Percentiles rank a stretch among this genome's conserved stretches.
These are phyloP conservation scores for Pecten maximus DNA, from an alignment of 2,888 invertebrate genomes.

Conservation along the genomic window DNA sequence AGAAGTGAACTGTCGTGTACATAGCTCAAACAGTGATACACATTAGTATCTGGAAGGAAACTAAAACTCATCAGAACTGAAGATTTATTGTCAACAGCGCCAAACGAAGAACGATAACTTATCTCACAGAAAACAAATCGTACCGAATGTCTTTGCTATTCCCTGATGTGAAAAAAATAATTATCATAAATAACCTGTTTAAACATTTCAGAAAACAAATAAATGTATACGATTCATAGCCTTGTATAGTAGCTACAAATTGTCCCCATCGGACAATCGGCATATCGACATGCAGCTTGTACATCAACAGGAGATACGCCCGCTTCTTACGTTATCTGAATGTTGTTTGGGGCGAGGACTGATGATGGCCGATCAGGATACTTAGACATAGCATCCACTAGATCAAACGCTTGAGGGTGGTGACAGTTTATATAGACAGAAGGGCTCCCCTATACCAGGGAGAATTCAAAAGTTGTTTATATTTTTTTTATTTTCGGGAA, in stretches of 20 bases:
- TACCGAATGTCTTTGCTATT: not conserved
- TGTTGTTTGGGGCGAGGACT: not conserved
- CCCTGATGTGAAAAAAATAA: not conserved
- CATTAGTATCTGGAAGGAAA: too few relatives aligned
- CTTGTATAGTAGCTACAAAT: not conserved
- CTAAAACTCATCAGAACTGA: not conserved
- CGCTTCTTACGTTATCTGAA: not conserved
- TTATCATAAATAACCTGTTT: not conserved
- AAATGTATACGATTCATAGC: not conserved
- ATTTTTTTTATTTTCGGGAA: not conserved
- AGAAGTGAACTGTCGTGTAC: too few relatives aligned
- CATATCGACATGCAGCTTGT: not conserved
- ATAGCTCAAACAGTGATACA: too few relatives aligned
- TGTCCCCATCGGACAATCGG: not conserved
- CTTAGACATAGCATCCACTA: not conserved
- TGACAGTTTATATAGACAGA: slow-evolving; percentile 6
- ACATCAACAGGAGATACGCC: not conserved
- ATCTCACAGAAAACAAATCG: not conserved
- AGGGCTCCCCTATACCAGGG: not conserved
- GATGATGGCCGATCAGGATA: not conserved
- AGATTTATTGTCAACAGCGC: not conserved
- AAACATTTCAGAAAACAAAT: not conserved
- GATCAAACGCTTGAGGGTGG: not conserved
- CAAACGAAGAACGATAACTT: not conserved
- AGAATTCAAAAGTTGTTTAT: not conserved